Percentiles rank a stretch among this genome's conserved stretches.
phyloP scores from a whole-genome alignment of 2,888 invertebrate genomes.

The Eumerus sabulonum region DNA sequence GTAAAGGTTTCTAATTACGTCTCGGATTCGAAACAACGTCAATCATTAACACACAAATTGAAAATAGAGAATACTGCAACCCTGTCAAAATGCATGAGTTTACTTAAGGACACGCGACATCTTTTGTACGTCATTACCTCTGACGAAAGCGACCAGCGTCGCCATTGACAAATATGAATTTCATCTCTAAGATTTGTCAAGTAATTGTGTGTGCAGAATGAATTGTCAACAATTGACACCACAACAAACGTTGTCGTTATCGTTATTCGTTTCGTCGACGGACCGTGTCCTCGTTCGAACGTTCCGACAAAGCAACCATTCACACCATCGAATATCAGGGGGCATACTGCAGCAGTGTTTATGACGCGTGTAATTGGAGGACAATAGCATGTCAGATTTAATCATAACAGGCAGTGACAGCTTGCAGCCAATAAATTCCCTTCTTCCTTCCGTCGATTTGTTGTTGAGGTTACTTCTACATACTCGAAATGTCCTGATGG shows the following conservation, averaged over 20 bases:
- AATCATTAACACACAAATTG: conserved; percentile 32
- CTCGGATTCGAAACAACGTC: conserved; percentile 2
- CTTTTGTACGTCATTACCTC: conserved; percentile 50
- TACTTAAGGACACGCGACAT: conserved; percentile 64
- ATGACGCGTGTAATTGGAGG: conserved; percentile 72
- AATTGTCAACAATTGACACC: conserved; percentile 55
- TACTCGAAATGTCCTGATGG: too few species aligned
- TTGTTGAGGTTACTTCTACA: not conserved
- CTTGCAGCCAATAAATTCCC: conserved; percentile 70
- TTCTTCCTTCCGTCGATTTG: conserved; percentile 66
- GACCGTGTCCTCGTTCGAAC: conserved; percentile 6
- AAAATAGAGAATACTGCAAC: conserved; percentile 4
- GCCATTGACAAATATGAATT: conserved; percentile 67
- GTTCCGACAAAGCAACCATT: conserved; percentile 43
- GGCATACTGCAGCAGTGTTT: conserved; percentile 62
- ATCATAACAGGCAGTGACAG: conserved; percentile 71
- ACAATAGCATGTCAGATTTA: conserved; percentile 71
- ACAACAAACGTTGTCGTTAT: not conserved
- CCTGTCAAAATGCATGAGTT: conserved; percentile 58
- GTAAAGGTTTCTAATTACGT: not conserved
- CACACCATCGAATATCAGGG: conserved; percentile 36
- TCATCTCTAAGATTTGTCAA: conserved; percentile 51
- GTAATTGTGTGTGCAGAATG: conserved; percentile 43
- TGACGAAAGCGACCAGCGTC: not conserved
- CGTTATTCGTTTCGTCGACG: not conserved